Evolutionary conservation across 2,797 vertebrate species (phyloP), one percentile per base, ranked within the genome.

Genomic region (Botia kubotai): DNA sequence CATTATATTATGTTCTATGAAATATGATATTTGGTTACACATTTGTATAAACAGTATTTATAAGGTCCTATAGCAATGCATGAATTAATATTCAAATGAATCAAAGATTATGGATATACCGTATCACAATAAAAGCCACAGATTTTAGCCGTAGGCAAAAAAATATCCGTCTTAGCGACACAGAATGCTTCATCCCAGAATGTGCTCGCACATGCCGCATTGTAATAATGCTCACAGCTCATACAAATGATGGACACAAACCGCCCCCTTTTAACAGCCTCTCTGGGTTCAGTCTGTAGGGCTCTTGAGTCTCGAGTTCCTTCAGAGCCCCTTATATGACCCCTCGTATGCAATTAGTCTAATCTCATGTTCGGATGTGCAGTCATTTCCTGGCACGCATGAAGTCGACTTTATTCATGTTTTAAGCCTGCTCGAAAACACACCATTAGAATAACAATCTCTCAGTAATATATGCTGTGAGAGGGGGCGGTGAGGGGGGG

Each of bases 241-340:
- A 53, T 53, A 79, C 46, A 79, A 72, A 72, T 79, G 11, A 72
- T 80, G 70, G 60, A 72, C 55, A 66, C 65, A 71, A 57, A 55
- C 48, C 70, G 72, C 50, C 33, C 69, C 14, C 36, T 43, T 53
- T 52, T 71, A 50, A 7, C 11, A 67, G 50, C 60, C 78, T 73
- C 70, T 67, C 50, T 48, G 13, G 78, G 17, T 72, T 73, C 46
- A 43, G 70, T 72, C 78, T 80, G 48, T 58, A 66, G 21, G 53
- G 78, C 62, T 39, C 46, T 79, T 53, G 46, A 63, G 8, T 26
- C 68, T 80, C 48, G 29, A 72, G 57, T 79, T 69, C 53, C 68
- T 71, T 55, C 52, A 67, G 78, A 46, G 70, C 16, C 11, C 62
- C 55, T 73, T 66, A 43, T 66, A 46, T 73, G 60, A 73, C 60